Percentiles rank a stretch among this genome's conserved stretches.
Evolutionary conservation across 2,888 invertebrate species (phyloP).

Genomic region (Apamea sordens): DNA sequence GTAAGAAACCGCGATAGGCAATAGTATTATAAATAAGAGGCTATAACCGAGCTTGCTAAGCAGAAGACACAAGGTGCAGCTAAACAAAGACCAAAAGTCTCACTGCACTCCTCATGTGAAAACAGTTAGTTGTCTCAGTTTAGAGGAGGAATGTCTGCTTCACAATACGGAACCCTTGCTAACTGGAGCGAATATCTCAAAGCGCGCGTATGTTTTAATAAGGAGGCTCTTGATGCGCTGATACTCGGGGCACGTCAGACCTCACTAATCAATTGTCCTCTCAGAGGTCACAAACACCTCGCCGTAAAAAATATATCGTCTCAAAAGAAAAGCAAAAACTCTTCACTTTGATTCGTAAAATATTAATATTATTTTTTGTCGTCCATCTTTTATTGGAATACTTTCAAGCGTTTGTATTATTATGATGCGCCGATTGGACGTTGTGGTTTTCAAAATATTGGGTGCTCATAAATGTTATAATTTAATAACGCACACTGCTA

Average conservation of each 20-base stretch:
- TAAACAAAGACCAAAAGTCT: background rate
- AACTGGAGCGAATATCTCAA: conserved; percentile 30
- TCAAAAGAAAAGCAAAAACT: conserved; percentile 68
- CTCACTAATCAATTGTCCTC: conserved; percentile 81
- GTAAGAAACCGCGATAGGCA: background rate
- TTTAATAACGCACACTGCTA: conserved; percentile 25
- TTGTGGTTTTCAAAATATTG: conserved; percentile 51
- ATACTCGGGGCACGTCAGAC: conserved; percentile 67
- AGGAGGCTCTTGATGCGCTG: conserved; percentile 70
- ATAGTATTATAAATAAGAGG: background rate
- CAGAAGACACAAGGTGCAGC: background rate
- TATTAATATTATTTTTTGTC: conserved; percentile 71
- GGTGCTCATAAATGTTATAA: conserved; percentile 12
- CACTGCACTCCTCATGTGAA: background rate
- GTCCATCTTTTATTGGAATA: conserved; percentile 63
- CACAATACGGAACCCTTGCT: conserved; percentile 64
- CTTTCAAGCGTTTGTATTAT: conserved; percentile 60
- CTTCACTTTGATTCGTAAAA: conserved; percentile 71
- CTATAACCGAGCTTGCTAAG: background rate
- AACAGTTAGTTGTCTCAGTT: background rate
- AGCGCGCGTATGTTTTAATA: conserved; percentile 67
- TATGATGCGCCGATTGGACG: conserved; percentile 48
- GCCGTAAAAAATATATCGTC: conserved; percentile 68
- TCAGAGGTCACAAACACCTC: conserved; percentile 68
- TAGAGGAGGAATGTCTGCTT: background rate